Conservation (phyloP, 2,797 vertebrate genomes). For the Gambusia yucatana region DNA sequence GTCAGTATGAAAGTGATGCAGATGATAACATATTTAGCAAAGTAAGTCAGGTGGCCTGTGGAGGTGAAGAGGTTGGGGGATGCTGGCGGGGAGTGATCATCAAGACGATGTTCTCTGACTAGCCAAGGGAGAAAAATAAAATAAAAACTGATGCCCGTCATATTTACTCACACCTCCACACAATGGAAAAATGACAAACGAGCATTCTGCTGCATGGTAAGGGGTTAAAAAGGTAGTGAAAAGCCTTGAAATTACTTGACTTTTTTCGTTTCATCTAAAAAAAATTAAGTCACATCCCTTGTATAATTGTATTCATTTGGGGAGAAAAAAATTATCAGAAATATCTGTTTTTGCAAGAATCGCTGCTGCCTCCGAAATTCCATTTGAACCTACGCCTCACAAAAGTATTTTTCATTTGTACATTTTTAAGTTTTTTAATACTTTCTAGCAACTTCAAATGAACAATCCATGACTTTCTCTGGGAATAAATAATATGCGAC, state of each 20-base stretch:
- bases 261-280: neutral
- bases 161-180: neutral
- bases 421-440: neutral
- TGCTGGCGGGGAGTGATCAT: conserved; percentile 25
- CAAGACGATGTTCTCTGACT: conserved; percentile 31
- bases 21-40: conserved; percentile 76
- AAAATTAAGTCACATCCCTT: neutral
- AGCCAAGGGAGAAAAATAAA: conserved; percentile 16
- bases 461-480: neutral
- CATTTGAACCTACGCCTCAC: neutral
- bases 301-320: neutral
- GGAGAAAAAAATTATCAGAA: neutral
- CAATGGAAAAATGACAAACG: too few relatives aligned
- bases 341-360: neutral
- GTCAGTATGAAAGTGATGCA: conserved; percentile 74
- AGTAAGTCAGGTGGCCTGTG: conserved; percentile 57
- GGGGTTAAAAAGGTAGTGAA: neutral
- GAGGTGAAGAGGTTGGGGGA: conserved; percentile 51
- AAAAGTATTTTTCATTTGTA: neutral
- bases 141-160: neutral
- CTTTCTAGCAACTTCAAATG: neutral
- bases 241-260: neutral
- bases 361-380: neutral
- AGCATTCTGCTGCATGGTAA: too few relatives aligned
- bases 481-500: neutral